Percentiles rank a stretch among this genome's conserved stretches.
Evolutionary conservation across 2,797 vertebrate species (phyloP).

Genomic region (Pempheris klunzingeri): DNA sequence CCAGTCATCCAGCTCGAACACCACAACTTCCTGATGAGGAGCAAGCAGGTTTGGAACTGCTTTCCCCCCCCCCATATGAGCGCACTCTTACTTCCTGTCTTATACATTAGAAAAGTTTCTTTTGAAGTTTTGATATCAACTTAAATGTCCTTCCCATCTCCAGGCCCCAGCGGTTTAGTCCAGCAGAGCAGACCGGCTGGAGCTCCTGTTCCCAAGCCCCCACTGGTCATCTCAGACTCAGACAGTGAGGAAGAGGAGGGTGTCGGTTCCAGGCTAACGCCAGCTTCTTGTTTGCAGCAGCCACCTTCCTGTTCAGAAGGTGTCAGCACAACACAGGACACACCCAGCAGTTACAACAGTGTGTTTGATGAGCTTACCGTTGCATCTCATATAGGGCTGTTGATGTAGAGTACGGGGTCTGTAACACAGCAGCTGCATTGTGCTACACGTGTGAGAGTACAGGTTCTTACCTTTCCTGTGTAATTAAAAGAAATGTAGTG

Average conservation of each 20-base stretch:
- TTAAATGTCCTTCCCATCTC: neutral
- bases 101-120: neutral
- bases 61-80: too few species aligned
- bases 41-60: conserved; percentile 89
- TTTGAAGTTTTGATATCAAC: neutral
- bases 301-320: conserved; percentile 82
- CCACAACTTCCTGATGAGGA: conserved; percentile 90
- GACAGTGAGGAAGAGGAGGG: conserved; percentile 97
- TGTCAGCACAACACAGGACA: conserved; percentile 76
- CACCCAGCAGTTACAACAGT: conserved; percentile 63
- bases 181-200: conserved; percentile 82
- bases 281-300: conserved; percentile 70
- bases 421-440: neutral
- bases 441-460: neutral
- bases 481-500: neutral
- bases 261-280: conserved; percentile 73
- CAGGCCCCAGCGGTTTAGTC: conserved; percentile 93
- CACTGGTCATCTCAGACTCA: conserved; percentile 93
- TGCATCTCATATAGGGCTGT: neutral
- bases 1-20: conserved; percentile 76
- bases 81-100: neutral
- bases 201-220: conserved; percentile 83
- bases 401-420: neutral
- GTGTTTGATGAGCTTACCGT: conserved; percentile 14
- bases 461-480: neutral